Conservation (phyloP, 2,888 invertebrate species). For the Drosophila hamatofila region DNA sequence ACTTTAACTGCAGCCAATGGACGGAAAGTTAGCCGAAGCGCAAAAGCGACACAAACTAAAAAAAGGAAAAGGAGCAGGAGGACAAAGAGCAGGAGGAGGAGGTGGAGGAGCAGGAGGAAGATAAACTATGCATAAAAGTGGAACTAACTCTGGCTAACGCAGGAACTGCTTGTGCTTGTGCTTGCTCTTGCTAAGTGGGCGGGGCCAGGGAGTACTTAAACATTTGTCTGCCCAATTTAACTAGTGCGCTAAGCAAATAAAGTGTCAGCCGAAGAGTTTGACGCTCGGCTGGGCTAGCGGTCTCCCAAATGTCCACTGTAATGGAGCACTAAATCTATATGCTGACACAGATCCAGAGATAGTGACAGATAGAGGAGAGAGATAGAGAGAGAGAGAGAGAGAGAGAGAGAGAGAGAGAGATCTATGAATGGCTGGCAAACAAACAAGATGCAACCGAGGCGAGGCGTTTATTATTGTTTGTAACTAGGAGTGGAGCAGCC, state of each 20-base stretch:
- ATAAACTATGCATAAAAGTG: conserved; percentile 9
- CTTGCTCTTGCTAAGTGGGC: background rate
- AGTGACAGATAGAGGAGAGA: background rate
- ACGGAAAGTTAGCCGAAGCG: conserved; percentile 38
- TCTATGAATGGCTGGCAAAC: conserved; percentile 44
- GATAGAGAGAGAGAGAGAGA: too few species aligned
- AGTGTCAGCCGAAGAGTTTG: conserved; percentile 32
- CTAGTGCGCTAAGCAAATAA: conserved; percentile 59
- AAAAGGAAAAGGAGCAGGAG: background rate
- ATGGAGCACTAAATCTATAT: conserved; percentile 69
- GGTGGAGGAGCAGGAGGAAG: background rate
- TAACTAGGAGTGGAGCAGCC: conserved; percentile 50
- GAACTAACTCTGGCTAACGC: conserved; percentile 2
- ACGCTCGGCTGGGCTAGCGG: conserved; percentile 39
- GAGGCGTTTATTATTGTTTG: conserved; percentile 74
- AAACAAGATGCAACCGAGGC: conserved; percentile 58
- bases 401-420: conserved; percentile 21
- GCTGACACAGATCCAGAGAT: conserved; percentile 59
- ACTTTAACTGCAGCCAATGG: conserved; percentile 59
- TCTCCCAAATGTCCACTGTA: conserved; percentile 51
- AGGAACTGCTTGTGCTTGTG: conserved; percentile 15
- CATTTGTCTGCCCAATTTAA: conserved; percentile 74
- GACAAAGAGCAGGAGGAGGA: background rate
- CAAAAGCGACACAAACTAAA: conserved; percentile 23
- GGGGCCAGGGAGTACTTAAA: conserved; percentile 39